Conservation (phyloP, 2,888 invertebrate species). For the Ormia ochracea region DNA sequence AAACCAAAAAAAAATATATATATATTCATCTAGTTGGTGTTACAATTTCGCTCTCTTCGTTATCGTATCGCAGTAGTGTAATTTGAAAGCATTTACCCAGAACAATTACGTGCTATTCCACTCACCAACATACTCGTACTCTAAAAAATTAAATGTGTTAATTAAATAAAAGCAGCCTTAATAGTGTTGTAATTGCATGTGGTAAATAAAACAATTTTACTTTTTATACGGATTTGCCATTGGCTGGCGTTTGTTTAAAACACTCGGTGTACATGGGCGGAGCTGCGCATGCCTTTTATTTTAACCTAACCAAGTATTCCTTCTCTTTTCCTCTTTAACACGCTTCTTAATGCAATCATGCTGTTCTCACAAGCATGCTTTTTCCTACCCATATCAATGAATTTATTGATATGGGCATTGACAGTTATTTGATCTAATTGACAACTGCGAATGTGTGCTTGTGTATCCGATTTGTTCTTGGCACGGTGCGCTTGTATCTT, state of each 20-base stretch:
- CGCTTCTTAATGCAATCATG: too few species aligned
- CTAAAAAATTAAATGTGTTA: slow-evolving; percentile 33
- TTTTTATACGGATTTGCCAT: slow-evolving; percentile 17
- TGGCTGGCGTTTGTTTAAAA: slow-evolving; percentile 34
- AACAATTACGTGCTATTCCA: neutral
- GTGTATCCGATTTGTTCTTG: neutral
- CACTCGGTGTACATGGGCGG: slow-evolving; percentile 40
- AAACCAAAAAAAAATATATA: neutral
- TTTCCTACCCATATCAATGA: slow-evolving; percentile 16
- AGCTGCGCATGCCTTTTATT: slow-evolving; percentile 54
- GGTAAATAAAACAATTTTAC: neutral
- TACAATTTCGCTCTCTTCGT: slow-evolving; percentile 1
- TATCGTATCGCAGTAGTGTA: neutral
- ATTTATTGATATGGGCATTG: slow-evolving; percentile 35
- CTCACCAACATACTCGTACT: neutral
- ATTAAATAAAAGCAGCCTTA: slow-evolving; percentile 52
- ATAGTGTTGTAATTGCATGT: slow-evolving; percentile 39
- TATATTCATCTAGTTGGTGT: slow-evolving; percentile 28
- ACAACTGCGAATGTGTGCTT: neutral
- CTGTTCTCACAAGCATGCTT: neutral
- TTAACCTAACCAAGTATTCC: neutral
- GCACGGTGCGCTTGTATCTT: slow-evolving; percentile 46
- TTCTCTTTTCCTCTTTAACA: neutral
- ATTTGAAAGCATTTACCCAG: slow-evolving; percentile 8
- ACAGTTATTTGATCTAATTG: slow-evolving; percentile 41